Percentiles rank a stretch among this genome's conserved stretches.
phyloP scores from a whole-genome alignment of 2,888 invertebrate genomes.

The Caenorhabditis sp. region DNA sequence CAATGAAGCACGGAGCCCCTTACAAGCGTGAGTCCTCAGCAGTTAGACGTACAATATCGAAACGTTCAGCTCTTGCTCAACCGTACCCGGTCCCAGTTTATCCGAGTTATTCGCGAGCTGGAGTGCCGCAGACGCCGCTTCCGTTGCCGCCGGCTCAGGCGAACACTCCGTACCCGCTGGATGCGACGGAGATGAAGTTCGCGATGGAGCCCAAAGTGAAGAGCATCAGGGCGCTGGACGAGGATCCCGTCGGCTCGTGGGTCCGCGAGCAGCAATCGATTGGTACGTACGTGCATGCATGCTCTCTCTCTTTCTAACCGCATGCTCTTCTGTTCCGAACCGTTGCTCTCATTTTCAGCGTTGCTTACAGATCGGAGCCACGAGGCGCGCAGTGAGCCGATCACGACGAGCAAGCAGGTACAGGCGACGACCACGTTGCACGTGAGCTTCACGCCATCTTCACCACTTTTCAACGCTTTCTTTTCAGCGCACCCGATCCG shows the following conservation, averaged over 20 bases:
- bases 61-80: constrained; percentile 53
- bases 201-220: constrained; percentile 44
- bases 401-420: constrained; percentile 49
- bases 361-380: constrained; percentile 58
- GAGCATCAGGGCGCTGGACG: constrained; percentile 47
- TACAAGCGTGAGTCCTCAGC: constrained; percentile 40
- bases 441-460: too few species aligned
- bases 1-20: constrained; percentile 13
- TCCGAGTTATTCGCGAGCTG: constrained; percentile 58
- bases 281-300: constrained; percentile 28
- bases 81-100: constrained; percentile 63
- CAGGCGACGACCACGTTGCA: constrained; percentile 49
- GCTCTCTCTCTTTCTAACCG: constrained; percentile 24
- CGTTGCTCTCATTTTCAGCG: constrained; percentile 59
- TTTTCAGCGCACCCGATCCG: constrained; percentile 71
- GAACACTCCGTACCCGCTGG: constrained; percentile 63
- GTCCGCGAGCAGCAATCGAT: constrained; percentile 66
- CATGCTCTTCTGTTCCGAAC: too few species aligned
- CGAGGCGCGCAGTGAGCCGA: constrained; percentile 67
- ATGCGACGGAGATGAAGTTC: constrained; percentile 52
- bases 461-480: too few species aligned
- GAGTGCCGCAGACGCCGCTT: constrained; percentile 61
- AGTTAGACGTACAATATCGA: background rate
- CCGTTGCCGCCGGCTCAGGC: constrained; percentile 58
- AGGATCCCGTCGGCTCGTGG: constrained; percentile 69